Evolutionary conservation across 2,888 invertebrate genomes (phyloP), one percentile per base, ranked within the genome.

Genomic region (Smittia sp.): DNA sequence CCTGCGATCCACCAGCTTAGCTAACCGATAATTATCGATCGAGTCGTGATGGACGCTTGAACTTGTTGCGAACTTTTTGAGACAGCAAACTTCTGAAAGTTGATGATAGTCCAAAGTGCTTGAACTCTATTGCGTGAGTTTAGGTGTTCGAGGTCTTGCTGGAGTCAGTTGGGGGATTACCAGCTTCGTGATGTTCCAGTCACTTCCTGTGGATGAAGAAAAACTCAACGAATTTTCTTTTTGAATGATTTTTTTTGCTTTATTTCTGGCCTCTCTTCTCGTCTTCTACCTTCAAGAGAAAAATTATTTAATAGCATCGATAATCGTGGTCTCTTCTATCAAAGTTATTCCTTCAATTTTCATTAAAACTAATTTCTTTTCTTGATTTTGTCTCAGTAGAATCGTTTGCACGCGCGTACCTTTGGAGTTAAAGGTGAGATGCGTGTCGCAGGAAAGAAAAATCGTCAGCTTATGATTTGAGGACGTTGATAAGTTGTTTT

Each of bases 221-320:
- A 46, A 46, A 15, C 46, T 46, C n/a, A 46, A 46, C 11, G 13
- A 11, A 15, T 58, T 22, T 58, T 58, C 18, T 22, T 1, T 58
- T 58, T 22, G 22, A 58, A 13, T 20, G n/a, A 58, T 20, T 58
- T 9, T 52, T n/a, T n/a, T 58, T 58, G 7, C 58, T 58, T 58
- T 58, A 58, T 58, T 46, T 58, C 22, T 58, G 7, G 58, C 58
- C 58, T 58, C 58, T 58, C 15, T 52, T 58, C 22, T 58, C 22
- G 1, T 18, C 22, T 9, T 22, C 11, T 18, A 22, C 2, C 18
- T 4, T 22, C 18, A 58, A 58, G 58, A 58, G 46, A 58, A 58
- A 58, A 58, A 58, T 58, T 18, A 18, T 46, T n/a, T 58, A 18
- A 22, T 58, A 58, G 58, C 58, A 58, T 4, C 22, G 58, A 58